Evolutionary conservation across 2,888 invertebrate species (phyloP), one percentile per base, ranked within the genome.

Genomic region (Chydorus sphaericus): DNA sequence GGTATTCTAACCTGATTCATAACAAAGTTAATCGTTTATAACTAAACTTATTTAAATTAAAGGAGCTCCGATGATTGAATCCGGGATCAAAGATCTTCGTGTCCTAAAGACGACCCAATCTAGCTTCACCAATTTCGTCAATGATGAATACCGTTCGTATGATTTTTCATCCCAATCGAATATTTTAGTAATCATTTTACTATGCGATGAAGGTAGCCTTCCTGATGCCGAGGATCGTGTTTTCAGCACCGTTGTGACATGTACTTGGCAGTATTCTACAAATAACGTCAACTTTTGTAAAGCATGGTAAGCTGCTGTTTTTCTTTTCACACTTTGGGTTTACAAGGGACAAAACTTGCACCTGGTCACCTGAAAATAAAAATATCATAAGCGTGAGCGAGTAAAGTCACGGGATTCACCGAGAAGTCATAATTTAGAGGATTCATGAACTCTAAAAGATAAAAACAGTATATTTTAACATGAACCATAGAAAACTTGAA

Each of bases 21-120:
- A n/a, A n/a, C n/a, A n/a, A n/a, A n/a, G n/a, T n/a, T n/a, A n/a
- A n/a, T 48, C 18, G 39, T 39, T 16, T 18, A 5, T 54, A 49
- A 16, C 26, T 36, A 16, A 30, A 23, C n/a, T 30, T 26, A n/a
- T 31, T 59, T 51, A 58, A 8, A 18, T 62, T 65, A 0, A 60
- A 79, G 79, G 73, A 62, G 68, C 71, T 10, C 75, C 81, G 8
- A 70, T 72, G 56, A 78, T 85, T 48, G 77, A 77, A 55, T 81
- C 82, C 8, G 85, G 85, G 8, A 69, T 86, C 54, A 80, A 78
- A 62, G 80, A 78, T 23, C 71, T 87, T 23, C 75, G 83, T 38
- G 80, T 87, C 0, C 69, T 87, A 59, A 87, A 87, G 69, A 86
- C 86, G 0, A 86, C 86, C 0, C 82, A 86, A 66, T 86, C 86